Evolutionary conservation across 2,888 invertebrate species (phyloP).

Genomic region (Lacanobia wlatinum): DNA sequence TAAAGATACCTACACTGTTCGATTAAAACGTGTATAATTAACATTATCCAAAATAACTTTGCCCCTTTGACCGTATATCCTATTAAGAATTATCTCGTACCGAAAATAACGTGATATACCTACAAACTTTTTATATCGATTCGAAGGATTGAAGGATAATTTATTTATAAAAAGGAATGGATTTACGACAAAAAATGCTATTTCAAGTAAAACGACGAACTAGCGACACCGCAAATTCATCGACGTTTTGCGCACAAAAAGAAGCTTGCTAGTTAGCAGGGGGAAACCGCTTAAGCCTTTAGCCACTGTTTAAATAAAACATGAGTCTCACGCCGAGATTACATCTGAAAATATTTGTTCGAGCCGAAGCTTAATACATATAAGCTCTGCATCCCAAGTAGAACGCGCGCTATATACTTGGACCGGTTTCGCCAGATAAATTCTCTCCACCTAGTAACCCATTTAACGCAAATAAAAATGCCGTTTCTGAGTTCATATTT

Average conservation of each 20-base stretch:
- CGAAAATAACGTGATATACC: slow-evolving; percentile 7
- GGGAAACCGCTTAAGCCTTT: background rate
- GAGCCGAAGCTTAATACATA: background rate
- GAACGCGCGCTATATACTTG: slow-evolving; percentile 7
- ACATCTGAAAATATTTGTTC: background rate
- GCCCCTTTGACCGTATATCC: slow-evolving; percentile 14
- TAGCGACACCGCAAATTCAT: background rate
- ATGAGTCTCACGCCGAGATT: slow-evolving; percentile 3
- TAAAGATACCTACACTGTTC: background rate
- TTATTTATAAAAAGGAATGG: too few species aligned
- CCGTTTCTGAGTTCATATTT: background rate
- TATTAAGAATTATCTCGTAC: slow-evolving; percentile 23
- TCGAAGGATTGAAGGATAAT: background rate
- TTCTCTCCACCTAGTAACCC: slow-evolving; percentile 20
- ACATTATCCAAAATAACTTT: slow-evolving; percentile 16
- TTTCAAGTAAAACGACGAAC: background rate
- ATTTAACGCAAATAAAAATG: slow-evolving; percentile 11
- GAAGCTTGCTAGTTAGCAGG: too few species aligned
- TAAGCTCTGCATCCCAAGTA: slow-evolving; percentile 15
- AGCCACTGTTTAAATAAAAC: slow-evolving; percentile 1
- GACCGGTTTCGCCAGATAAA: slow-evolving; percentile 20
- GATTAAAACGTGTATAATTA: slow-evolving; percentile 14
- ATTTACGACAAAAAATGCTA: too few species aligned
- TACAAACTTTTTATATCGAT: background rate
- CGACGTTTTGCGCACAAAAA: too few species aligned